phyloP scores from a whole-genome alignment of 2,888 invertebrate species.

The Petrophora chlorosata region DNA sequence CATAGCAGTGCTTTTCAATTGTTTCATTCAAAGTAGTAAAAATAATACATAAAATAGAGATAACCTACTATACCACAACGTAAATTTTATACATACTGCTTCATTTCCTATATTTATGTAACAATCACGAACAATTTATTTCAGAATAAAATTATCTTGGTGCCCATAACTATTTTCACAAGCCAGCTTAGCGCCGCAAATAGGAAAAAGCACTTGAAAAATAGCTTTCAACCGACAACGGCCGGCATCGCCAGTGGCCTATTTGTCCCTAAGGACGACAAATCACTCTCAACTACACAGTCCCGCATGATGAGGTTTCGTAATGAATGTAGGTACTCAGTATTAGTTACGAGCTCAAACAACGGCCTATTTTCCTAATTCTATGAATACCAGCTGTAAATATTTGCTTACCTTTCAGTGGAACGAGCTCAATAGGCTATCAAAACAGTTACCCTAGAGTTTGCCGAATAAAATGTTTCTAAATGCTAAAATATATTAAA shows the following conservation, averaged over 20 bases:
- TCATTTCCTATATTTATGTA: too few relatives aligned
- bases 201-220: constrained; percentile 36
- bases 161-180: constrained; percentile 12
- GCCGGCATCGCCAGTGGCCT: constrained; percentile 36
- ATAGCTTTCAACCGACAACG: constrained; percentile 31
- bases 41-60: too few relatives aligned
- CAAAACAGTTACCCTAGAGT: not conserved
- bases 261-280: constrained; percentile 47
- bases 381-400: not conserved
- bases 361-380: not conserved
- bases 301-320: constrained; percentile 49
- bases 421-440: not conserved
- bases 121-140: not conserved
- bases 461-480: too few relatives aligned
- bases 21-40: too few relatives aligned
- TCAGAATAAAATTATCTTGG: not conserved
- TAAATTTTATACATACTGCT: too few relatives aligned
- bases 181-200: constrained; percentile 12
- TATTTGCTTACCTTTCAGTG: not conserved
- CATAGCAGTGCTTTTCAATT: too few relatives aligned
- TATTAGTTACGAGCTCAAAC: constrained; percentile 31
- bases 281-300: constrained; percentile 49
- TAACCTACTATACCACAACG: too few relatives aligned
- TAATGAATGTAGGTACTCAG: constrained; percentile 43
- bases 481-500: too few relatives aligned